Evolutionary conservation across 2,888 invertebrate species (phyloP).

Genomic region (Macrosiphum euphorbiae): DNA sequence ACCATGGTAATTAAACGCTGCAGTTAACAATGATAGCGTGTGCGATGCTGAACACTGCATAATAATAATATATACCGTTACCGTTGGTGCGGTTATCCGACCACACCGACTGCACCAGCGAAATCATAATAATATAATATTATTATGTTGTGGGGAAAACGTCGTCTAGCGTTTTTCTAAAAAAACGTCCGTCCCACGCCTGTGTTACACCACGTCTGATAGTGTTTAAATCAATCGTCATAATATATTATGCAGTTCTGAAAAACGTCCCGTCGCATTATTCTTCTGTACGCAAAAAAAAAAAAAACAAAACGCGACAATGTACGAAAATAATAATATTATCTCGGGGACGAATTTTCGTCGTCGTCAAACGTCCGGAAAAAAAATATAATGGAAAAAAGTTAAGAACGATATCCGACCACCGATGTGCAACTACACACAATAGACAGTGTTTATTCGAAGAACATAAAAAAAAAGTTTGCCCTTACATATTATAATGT

Average conservation of each 20-base stretch:
- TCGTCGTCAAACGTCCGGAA: background rate
- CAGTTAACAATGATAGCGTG: background rate
- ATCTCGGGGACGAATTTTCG: constrained; percentile 1
- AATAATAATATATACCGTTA: background rate
- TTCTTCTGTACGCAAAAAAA: background rate
- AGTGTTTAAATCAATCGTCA: background rate
- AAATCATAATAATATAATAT: background rate
- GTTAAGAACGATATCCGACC: background rate
- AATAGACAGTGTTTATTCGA: background rate
- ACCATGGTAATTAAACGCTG: background rate
- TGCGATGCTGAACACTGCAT: background rate
- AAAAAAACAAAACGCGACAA: background rate
- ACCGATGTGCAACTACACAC: background rate
- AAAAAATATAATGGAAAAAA: constrained; percentile 7
- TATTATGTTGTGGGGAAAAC: background rate
- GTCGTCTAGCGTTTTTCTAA: background rate
- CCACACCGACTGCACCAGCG: background rate
- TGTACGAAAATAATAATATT: background rate
- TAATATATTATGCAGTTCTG: background rate
- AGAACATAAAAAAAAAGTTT: background rate
- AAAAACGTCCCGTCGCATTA: background rate
- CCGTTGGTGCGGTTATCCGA: background rate
- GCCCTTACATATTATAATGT: background rate
- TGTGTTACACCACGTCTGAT: background rate
- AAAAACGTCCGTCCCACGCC: background rate